Percentiles rank a stretch among this genome's conserved stretches.
phyloP scores from a whole-genome alignment of 2,113 vertebrate species.

The Protobothrops flavoviridis region DNA sequence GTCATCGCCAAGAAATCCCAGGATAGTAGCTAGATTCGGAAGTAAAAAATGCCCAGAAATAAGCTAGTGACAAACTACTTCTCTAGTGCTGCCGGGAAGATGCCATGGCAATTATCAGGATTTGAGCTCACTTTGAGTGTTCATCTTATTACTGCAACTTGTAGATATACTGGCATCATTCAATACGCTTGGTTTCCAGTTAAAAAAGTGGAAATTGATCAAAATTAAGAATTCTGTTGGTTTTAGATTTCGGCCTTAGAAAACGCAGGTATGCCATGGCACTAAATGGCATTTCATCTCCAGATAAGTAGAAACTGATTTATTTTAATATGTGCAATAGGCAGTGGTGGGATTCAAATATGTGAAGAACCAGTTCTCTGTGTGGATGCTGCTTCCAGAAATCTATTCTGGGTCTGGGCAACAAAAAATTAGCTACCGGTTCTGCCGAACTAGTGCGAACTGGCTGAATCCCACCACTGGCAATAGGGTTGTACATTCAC shows the following conservation, averaged over 20 bases:
- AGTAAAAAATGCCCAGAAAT: neutral
- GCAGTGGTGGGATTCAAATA: too few relatives aligned
- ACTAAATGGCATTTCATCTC: neutral
- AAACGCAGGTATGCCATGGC: neutral
- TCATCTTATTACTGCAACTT: neutral
- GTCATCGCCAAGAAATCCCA: neutral
- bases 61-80: neutral
- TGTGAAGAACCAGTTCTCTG: too few relatives aligned
- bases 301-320: neutral
- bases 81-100: neutral
- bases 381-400: too few relatives aligned
- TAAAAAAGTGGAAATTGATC: neutral
- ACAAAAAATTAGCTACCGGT: too few relatives aligned
- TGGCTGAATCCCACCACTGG: too few relatives aligned
- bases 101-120: neutral
- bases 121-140: neutral
- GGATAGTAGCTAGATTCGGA: neutral
- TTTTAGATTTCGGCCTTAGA: neutral
- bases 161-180: neutral
- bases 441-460: too few relatives aligned
- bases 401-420: too few relatives aligned
- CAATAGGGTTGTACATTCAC: too few relatives aligned
- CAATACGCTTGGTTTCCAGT: neutral
- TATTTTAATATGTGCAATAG: too few relatives aligned
- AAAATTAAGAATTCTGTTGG: neutral